phyloP scores from a whole-genome alignment of 1,140 invertebrate genomes.

The Tribolium castaneum region DNA sequence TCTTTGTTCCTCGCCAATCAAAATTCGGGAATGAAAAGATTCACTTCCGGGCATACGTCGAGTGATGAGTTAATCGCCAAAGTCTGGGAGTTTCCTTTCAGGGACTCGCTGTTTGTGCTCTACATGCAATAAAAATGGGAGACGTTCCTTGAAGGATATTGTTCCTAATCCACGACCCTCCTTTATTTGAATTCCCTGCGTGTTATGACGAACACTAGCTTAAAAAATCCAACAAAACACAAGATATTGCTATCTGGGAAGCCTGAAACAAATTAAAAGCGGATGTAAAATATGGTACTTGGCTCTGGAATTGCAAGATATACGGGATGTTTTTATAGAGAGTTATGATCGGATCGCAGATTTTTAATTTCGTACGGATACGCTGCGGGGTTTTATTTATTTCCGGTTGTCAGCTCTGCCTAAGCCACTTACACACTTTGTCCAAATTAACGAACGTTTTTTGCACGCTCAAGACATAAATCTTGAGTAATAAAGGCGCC shows the following conservation, averaged over 20 bases:
- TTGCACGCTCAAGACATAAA: not conserved
- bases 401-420: not conserved
- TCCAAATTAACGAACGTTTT: conserved; percentile 11
- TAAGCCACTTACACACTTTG: conserved; percentile 10
- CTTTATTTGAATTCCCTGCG: conserved; percentile 33
- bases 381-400: conserved; percentile 13
- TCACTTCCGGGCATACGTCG: not conserved
- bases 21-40: conserved; percentile 13
- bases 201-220: conserved; percentile 32
- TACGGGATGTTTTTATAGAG: conserved; percentile 30
- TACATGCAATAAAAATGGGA: conserved; percentile 26
- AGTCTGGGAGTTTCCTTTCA: not conserved
- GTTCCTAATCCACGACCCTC: conserved; percentile 23
- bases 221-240: conserved; percentile 30
- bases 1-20: not conserved
- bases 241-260: conserved; percentile 23
- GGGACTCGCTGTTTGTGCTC: conserved; percentile 6
- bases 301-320: conserved; percentile 20
- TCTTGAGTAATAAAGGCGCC: not conserved
- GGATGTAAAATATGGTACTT: conserved; percentile 32
- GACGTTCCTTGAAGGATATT: conserved; percentile 29
- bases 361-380: conserved; percentile 25
- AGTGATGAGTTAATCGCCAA: not conserved
- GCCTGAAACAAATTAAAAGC: conserved; percentile 28
- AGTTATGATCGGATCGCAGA: conserved; percentile 33